A percentile compares a stretch with the other conserved stretches of the same genome.
Conservation (phyloP, 1,140 invertebrate genomes). For the Bathynomus jamesi region DNA sequence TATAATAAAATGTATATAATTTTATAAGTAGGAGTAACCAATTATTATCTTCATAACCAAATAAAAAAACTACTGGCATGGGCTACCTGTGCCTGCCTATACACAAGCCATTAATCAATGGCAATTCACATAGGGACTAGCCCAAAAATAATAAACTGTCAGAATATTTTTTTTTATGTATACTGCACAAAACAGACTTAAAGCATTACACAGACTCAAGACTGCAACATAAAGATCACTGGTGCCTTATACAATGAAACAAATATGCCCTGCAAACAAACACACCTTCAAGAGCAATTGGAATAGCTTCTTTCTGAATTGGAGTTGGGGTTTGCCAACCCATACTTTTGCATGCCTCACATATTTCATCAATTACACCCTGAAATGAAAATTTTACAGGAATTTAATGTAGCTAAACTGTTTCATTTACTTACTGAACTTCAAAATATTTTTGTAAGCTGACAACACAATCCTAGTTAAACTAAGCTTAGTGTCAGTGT, state of each 20-base stretch:
- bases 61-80: neutral
- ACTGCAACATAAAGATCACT: neutral
- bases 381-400: constrained; percentile 41
- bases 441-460: too few relatives aligned
- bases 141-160: neutral
- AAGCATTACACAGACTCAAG: neutral
- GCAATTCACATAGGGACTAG: neutral
- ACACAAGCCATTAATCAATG: neutral
- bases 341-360: constrained; percentile 80
- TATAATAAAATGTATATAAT: neutral
- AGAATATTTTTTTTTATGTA: neutral
- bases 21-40: neutral
- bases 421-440: too few relatives aligned
- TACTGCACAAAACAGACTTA: neutral
- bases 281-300: constrained; percentile 74
- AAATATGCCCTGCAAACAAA: neutral
- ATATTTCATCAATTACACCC: constrained; percentile 86
- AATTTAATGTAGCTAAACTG: too few relatives aligned
- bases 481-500: too few relatives aligned
- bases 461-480: too few relatives aligned
- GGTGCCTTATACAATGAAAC: neutral
- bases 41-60: neutral
- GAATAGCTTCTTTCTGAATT: constrained; percentile 91
- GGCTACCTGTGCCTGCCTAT: neutral
- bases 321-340: constrained; percentile 92